These are phyloP conservation scores for Dendrocincla tyrannina DNA, from an alignment of 2,797 vertebrate genomes.

Conservation along the genomic window DNA sequence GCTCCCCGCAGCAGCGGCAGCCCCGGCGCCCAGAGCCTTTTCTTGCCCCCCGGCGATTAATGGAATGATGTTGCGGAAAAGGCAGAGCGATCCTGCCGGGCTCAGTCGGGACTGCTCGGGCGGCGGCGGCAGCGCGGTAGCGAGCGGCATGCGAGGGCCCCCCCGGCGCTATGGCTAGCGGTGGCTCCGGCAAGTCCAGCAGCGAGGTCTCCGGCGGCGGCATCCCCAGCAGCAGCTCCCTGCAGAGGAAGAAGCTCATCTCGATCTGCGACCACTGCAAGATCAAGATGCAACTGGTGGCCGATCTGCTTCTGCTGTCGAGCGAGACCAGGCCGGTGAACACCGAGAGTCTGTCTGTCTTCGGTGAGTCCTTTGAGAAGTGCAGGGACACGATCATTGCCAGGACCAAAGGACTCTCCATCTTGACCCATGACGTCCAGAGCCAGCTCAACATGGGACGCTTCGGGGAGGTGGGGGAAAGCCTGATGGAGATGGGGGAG, in stretches of 20 bases:
- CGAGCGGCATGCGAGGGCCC: constrained; percentile 82
- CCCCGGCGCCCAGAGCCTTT: constrained; percentile 61
- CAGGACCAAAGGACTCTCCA: constrained; percentile 96
- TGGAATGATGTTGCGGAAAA: constrained; percentile 88
- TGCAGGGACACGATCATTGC: constrained; percentile 97
- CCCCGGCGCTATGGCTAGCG: constrained; percentile 91
- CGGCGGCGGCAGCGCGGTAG: constrained; percentile 74
- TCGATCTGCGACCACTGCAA: constrained; percentile 93
- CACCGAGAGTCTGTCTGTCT: constrained; percentile 83
- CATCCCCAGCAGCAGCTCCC: constrained; percentile 78
- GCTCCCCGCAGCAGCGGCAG: constrained; percentile 38
- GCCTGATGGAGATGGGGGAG: constrained; percentile 91
- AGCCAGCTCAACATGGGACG: constrained; percentile 99
- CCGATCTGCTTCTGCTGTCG: constrained; percentile 94
- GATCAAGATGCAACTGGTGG: constrained; percentile 98
- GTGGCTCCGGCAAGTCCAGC: constrained; percentile 90
- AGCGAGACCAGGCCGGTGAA: constrained; percentile 94
- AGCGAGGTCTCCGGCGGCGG: constrained; percentile 81
- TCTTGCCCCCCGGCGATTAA: constrained; percentile 73
- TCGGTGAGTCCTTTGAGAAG: constrained; percentile 93
- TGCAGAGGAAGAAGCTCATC: constrained; percentile 91
- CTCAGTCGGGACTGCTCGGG: constrained; percentile 82
- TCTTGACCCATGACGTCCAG: constrained; percentile 96
- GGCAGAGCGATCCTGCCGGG: constrained; percentile 78
- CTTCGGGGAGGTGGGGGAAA: constrained; percentile 91